phyloP scores from a whole-genome alignment of 2,113 vertebrate species.

The Menura novaehollandiae region DNA sequence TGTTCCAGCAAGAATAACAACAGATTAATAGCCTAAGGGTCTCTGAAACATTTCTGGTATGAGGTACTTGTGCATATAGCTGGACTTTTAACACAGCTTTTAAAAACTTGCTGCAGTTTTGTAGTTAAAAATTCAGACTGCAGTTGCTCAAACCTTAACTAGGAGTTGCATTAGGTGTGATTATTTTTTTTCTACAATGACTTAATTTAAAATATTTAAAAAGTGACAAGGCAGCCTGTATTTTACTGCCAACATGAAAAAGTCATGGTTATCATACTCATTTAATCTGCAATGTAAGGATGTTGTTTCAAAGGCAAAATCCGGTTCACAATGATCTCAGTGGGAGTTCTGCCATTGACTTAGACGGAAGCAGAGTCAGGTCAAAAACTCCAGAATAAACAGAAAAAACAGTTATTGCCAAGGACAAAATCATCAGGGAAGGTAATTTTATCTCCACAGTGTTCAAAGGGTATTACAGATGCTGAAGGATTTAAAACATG shows the following conservation, averaged over 20 bases:
- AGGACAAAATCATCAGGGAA: conserved; percentile 7
- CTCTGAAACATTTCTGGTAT: neutral
- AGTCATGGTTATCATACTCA: neutral
- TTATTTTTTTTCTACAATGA: neutral
- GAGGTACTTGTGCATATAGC: neutral
- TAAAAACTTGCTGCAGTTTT: neutral
- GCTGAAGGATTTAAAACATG: conserved; percentile 4
- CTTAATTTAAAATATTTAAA: neutral
- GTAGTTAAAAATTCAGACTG: neutral
- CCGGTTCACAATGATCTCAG: neutral
- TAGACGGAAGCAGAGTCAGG: neutral
- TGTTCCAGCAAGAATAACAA: conserved; percentile 17
- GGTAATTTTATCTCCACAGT: neutral
- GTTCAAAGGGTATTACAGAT: conserved; percentile 16
- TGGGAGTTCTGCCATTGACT: neutral
- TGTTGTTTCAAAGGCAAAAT: conserved; percentile 25
- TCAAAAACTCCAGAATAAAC: neutral
- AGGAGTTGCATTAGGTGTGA: neutral
- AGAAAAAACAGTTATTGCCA: neutral
- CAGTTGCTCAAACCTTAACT: neutral
- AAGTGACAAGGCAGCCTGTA: neutral
- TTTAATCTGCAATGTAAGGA: neutral
- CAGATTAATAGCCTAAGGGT: neutral
- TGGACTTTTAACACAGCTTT: neutral
- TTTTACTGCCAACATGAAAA: neutral